Conservation (phyloP, 2,797 vertebrate genomes). For the Orestias chungarensis region DNA sequence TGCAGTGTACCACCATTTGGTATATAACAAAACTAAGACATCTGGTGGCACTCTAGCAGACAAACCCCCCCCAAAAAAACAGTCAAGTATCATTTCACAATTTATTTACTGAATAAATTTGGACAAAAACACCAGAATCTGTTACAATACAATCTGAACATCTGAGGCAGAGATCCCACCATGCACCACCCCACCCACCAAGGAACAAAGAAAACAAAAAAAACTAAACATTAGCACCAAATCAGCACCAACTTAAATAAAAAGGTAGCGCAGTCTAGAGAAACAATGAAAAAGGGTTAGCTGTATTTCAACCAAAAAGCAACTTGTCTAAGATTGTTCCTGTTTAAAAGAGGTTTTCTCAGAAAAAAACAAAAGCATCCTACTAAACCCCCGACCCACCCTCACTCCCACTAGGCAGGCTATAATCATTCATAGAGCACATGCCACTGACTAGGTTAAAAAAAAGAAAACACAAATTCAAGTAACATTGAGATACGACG, state of each 20-base stretch:
- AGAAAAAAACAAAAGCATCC: conserved; percentile 44
- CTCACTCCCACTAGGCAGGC: conserved; percentile 84
- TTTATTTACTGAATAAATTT: conserved; percentile 99
- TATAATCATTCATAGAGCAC: conserved; percentile 93
- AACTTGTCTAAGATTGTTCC: conserved; percentile 76
- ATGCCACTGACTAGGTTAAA: conserved; percentile 92
- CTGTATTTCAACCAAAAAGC: conserved; percentile 64
- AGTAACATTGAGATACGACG: conserved; percentile 99
- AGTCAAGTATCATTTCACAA: conserved; percentile 90
- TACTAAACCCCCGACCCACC: conserved; percentile 71
- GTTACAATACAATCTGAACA: conserved; percentile 99
- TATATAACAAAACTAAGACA: too few species aligned
- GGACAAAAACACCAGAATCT: conserved; percentile 99
- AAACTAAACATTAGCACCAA: conserved; percentile 91
- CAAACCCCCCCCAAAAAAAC: conserved; percentile 1
- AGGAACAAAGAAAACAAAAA: conserved; percentile 71
- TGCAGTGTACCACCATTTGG: too few species aligned
- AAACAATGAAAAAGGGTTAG: conserved; percentile 78
- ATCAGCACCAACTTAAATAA: conserved; percentile 88
- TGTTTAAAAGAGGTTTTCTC: conserved; percentile 73
- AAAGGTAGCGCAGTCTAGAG: conserved; percentile 86
- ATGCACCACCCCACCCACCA: conserved; percentile 89
- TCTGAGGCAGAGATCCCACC: conserved; percentile 98
- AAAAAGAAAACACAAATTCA: conserved; percentile 94
- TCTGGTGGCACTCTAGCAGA: too few species aligned